Conservation (phyloP, 37 sponge, comb jelly and placozoan genomes). For the Corticium candelabrum region DNA sequence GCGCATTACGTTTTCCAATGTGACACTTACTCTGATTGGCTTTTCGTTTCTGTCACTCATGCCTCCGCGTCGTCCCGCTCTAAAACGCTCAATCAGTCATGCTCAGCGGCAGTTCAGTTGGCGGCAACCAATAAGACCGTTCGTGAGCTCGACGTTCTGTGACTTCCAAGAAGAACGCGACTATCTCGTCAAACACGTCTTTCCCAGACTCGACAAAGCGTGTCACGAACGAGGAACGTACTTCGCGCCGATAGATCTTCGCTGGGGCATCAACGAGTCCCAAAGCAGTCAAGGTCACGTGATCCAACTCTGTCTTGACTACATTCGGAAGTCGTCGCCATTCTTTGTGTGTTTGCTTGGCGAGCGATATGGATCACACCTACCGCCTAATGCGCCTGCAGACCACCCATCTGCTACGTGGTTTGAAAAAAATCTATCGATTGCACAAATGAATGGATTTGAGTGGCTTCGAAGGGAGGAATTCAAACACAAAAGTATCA, state of each 20-base stretch:
- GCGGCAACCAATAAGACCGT: conserved; percentile 9
- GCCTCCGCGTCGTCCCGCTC: not conserved
- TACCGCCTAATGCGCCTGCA: not conserved
- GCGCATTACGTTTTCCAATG: no score
- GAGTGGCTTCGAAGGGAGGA: not conserved
- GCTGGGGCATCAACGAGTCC: conserved; percentile 33
- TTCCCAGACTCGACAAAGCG: conserved; percentile 24
- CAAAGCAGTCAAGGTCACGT: conserved; percentile 17
- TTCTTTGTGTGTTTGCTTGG: conserved; percentile 27
- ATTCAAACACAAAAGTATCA: not conserved
- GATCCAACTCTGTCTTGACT: conserved; percentile 28
- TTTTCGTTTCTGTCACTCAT: no score
- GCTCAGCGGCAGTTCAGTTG: conserved; percentile 6
- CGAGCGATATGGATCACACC: conserved; percentile 11
- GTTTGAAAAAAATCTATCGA: not conserved
- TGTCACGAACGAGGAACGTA: conserved; percentile 28
- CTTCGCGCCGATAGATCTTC: conserved; percentile 30
- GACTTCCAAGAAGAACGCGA: conserved; percentile 36
- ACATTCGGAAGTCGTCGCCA: conserved; percentile 15
- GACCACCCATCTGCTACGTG: not conserved
- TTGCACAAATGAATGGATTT: not conserved
- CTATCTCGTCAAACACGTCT: conserved; percentile 30
- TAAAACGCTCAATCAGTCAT: not conserved
- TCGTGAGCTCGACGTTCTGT: conserved; percentile 26
- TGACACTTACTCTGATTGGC: no score